phyloP scores from a whole-genome alignment of 2,113 vertebrate species.

The Cyprinus carpio region DNA sequence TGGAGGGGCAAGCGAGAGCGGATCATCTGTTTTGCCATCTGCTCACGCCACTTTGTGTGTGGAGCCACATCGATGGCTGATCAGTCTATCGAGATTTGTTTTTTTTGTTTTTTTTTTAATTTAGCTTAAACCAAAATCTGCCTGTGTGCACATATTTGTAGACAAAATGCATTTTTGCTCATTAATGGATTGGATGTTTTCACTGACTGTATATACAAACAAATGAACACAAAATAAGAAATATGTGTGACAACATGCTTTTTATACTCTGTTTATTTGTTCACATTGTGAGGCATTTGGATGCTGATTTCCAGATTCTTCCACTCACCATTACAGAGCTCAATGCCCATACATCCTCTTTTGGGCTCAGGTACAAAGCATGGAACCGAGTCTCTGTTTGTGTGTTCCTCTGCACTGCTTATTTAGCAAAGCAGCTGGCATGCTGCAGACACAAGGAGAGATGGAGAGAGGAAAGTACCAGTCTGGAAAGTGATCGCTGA shows the following conservation, averaged over 20 bases:
- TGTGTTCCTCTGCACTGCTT: slow-evolving; percentile 59
- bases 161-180: background rate
- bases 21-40: slow-evolving; percentile 84
- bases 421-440: slow-evolving; percentile 70
- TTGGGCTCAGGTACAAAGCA: slow-evolving; percentile 62
- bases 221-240: background rate
- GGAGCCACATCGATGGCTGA: slow-evolving; percentile 72
- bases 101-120: slow-evolving; percentile 7
- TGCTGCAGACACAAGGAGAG: slow-evolving; percentile 69
- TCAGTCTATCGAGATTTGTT: slow-evolving; percentile 62
- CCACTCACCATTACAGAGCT: slow-evolving; percentile 38
- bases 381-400: background rate
- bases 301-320: slow-evolving; percentile 39
- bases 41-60: slow-evolving; percentile 70
- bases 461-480: slow-evolving; percentile 70
- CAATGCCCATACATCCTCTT: slow-evolving; percentile 40
- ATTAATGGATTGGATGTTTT: background rate
- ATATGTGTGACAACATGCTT: background rate
- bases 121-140: slow-evolving; percentile 60
- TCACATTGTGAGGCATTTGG: slow-evolving; percentile 5
- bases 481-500: slow-evolving; percentile 72
- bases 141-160: slow-evolving; percentile 31
- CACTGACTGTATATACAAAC: background rate
- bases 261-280: slow-evolving; percentile 20
- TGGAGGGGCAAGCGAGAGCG: slow-evolving; percentile 77